Evolutionary conservation across 1,140 invertebrate genomes (phyloP).

Genomic region (Uloborus diversus): DNA sequence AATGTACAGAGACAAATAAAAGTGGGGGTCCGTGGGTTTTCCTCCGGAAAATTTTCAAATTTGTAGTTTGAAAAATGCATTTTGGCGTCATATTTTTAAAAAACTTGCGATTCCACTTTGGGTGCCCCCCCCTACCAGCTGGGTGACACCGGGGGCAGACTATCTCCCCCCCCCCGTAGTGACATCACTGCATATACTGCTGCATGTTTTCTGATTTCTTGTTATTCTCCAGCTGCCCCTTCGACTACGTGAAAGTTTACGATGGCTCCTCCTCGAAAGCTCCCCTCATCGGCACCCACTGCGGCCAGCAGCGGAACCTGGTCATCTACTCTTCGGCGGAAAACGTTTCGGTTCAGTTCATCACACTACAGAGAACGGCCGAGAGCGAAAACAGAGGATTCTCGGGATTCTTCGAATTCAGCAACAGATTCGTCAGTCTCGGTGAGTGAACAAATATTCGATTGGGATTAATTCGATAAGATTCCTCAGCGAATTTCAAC

Average conservation of each 20-base stretch:
- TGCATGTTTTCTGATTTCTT: neutral
- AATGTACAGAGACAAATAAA: too few species aligned
- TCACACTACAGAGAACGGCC: constrained; percentile 85
- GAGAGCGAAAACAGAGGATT: constrained; percentile 94
- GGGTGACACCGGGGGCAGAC: too few species aligned
- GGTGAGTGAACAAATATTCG: constrained; percentile 73
- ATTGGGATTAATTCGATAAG: too few species aligned
- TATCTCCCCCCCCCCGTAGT: too few species aligned
- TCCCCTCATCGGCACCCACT: constrained; percentile 95
- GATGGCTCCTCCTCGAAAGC: constrained; percentile 87
- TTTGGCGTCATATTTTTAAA: too few species aligned
- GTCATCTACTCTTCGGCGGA: constrained; percentile 93
- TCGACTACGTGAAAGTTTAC: constrained; percentile 96
- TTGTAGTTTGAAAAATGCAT: too few species aligned
- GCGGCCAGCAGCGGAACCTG: constrained; percentile 95
- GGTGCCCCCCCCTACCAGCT: too few species aligned
- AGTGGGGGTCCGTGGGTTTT: too few species aligned
- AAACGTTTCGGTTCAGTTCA: constrained; percentile 87
- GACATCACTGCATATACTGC: too few species aligned
- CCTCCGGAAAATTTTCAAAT: too few species aligned
- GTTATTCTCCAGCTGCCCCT: constrained; percentile 85
- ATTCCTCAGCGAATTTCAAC: too few species aligned
- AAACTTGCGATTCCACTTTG: too few species aligned
- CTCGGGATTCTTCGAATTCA: constrained; percentile 95
- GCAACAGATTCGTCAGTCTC: constrained; percentile 95